Conservation (phyloP, 2,888 invertebrate genomes). For the Drosophila barbarae region DNA sequence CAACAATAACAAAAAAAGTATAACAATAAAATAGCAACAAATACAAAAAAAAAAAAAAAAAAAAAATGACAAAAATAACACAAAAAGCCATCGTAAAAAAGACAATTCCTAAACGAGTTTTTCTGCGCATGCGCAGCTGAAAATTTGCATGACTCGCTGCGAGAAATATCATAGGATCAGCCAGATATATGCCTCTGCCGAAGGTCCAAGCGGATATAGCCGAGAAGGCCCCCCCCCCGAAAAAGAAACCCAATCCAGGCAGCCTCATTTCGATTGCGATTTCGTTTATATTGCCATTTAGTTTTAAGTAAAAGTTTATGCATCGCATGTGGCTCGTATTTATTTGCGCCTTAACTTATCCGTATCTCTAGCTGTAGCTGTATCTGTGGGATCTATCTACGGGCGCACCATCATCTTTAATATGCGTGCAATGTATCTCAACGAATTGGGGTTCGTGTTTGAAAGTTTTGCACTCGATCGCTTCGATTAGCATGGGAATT, state of each 20-base stretch:
- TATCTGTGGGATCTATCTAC: conserved; percentile 13
- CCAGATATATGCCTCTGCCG: conserved; percentile 14
- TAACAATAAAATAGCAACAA: not conserved
- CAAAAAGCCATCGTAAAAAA: conserved; percentile 21
- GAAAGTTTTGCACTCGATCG: conserved; percentile 42
- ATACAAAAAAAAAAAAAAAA: conserved; percentile 15
- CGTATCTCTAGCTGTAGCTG: conserved; percentile 6
- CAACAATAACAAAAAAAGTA: not conserved
- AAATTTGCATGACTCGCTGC: conserved; percentile 59
- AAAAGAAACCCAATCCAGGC: not conserved
- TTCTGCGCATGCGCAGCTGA: conserved; percentile 57
- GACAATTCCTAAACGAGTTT: conserved; percentile 52
- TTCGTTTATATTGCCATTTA: conserved; percentile 17
- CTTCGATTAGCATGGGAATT: conserved; percentile 43
- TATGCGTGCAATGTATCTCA: conserved; percentile 50
- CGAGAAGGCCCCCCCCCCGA: not conserved
- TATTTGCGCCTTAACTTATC: conserved; percentile 7
- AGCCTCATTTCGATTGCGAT: conserved; percentile 13
- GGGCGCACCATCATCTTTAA: conserved; percentile 26
- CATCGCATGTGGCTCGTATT: conserved; percentile 12
- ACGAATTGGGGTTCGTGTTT: conserved; percentile 31
- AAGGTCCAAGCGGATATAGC: conserved; percentile 25
- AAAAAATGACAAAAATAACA: conserved; percentile 41
- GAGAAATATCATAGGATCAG: conserved; percentile 20
- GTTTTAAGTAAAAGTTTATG: conserved; percentile 14